phyloP scores from a whole-genome alignment of 2,113 vertebrate genomes.

The Pituophis catenifer region DNA sequence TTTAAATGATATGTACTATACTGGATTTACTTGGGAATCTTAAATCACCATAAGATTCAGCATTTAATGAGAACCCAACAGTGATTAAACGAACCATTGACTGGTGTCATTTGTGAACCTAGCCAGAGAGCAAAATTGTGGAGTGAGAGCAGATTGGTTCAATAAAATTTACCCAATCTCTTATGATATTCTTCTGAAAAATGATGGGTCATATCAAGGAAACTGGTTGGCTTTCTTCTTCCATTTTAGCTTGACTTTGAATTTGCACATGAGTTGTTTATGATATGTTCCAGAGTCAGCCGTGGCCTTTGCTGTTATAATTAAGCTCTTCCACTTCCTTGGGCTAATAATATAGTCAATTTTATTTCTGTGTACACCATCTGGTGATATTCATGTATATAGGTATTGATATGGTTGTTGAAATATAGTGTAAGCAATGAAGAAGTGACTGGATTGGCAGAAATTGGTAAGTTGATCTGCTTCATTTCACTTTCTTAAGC shows the following conservation, averaged over 20 bases:
- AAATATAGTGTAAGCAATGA: not conserved
- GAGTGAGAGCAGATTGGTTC: not conserved
- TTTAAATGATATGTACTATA: not conserved
- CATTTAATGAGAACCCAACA: not conserved
- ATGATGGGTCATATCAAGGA: not conserved
- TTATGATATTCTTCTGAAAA: not conserved
- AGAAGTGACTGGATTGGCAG: not conserved
- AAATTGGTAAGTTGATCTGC: not conserved
- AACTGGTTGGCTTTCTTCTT: not conserved
- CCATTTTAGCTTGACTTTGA: not conserved
- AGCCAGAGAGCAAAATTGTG: not conserved
- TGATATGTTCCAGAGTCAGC: not conserved
- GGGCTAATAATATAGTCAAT: not conserved
- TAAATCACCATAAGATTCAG: not conserved
- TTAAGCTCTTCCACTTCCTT: not conserved
- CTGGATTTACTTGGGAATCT: not conserved
- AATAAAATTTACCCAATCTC: not conserved
- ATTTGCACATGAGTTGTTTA: not conserved
- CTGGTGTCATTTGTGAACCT: not conserved
- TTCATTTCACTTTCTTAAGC: not conserved
- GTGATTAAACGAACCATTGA: not conserved
- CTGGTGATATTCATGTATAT: not conserved
- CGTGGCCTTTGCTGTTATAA: not conserved
- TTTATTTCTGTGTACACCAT: not conserved
- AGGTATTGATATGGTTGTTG: not conserved